Evolutionary conservation across 2,797 vertebrate genomes (phyloP).

Genomic region (Toxotes lorentzi): DNA sequence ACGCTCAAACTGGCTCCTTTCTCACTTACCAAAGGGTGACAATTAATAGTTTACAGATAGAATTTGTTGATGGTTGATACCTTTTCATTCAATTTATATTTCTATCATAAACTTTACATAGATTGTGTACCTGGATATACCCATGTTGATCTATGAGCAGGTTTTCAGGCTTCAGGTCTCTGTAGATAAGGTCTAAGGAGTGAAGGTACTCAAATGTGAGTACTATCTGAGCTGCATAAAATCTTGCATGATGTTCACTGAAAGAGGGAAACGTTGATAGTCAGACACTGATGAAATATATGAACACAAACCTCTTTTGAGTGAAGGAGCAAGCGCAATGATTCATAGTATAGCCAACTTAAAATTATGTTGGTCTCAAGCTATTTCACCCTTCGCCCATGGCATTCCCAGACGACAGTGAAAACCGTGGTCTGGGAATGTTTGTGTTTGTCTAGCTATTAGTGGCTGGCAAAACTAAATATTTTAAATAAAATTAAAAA

Average conservation of each 20-base stretch:
- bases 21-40: neutral
- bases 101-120: constrained; percentile 10
- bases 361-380: neutral
- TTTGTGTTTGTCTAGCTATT: neutral
- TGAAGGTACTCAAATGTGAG: constrained; percentile 99
- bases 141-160: constrained; percentile 99
- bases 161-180: constrained; percentile 99
- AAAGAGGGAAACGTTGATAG: constrained; percentile 21
- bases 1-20: no score
- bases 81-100: neutral
- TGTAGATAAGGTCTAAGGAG: constrained; percentile 99
- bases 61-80: neutral
- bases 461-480: neutral
- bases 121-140: constrained; percentile 94
- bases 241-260: constrained; percentile 97
- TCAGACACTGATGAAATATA: constrained; percentile 9
- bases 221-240: constrained; percentile 99
- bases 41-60: neutral
- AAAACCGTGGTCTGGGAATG: no score
- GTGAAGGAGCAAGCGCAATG: neutral
- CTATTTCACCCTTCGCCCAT: neutral
- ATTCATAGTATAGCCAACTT: neutral
- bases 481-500: neutral
- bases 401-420: neutral
- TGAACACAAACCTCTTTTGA: neutral